Evolutionary conservation across 2,797 vertebrate genomes (phyloP).

Genomic region (Acrossocheilus wenchowensis): DNA sequence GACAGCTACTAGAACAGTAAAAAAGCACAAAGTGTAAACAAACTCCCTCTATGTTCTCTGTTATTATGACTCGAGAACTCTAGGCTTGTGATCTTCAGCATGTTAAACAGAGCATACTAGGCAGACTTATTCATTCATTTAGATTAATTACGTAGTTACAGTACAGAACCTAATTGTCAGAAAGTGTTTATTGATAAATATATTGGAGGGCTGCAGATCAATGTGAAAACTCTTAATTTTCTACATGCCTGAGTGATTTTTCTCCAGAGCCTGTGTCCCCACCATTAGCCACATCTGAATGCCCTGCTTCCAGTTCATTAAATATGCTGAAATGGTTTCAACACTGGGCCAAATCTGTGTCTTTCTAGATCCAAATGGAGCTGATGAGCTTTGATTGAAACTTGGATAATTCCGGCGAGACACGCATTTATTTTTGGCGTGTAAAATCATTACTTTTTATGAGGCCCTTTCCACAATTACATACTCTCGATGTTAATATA

Average conservation of each 20-base stretch:
- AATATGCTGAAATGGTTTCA: constrained; percentile 55
- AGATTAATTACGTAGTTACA: constrained; percentile 11
- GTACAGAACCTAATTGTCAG: constrained; percentile 22
- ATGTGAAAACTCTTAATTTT: constrained; percentile 34
- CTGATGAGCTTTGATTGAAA: constrained; percentile 67
- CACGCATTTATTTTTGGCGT: constrained; percentile 76
- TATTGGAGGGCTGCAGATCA: constrained; percentile 14
- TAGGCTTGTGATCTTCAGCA: not conserved
- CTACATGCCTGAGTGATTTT: constrained; percentile 37
- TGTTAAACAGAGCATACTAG: not conserved
- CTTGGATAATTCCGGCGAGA: constrained; percentile 69
- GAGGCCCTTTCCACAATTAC: constrained; percentile 76
- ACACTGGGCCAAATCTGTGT: constrained; percentile 47
- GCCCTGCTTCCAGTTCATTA: constrained; percentile 58
- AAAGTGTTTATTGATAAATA: constrained; percentile 19
- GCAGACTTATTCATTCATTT: not conserved
- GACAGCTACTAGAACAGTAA: no score
- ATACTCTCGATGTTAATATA: constrained; percentile 79
- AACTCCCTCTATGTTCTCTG: not conserved
- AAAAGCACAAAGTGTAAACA: constrained; percentile 5
- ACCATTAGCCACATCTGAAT: constrained; percentile 50
- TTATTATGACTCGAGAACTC: constrained; percentile 6
- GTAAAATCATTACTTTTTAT: constrained; percentile 80
- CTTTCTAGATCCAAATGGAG: constrained; percentile 64
- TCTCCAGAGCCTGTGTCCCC: constrained; percentile 25